Conservation (phyloP, 1,140 invertebrate species). For the Halyomorpha halys region DNA sequence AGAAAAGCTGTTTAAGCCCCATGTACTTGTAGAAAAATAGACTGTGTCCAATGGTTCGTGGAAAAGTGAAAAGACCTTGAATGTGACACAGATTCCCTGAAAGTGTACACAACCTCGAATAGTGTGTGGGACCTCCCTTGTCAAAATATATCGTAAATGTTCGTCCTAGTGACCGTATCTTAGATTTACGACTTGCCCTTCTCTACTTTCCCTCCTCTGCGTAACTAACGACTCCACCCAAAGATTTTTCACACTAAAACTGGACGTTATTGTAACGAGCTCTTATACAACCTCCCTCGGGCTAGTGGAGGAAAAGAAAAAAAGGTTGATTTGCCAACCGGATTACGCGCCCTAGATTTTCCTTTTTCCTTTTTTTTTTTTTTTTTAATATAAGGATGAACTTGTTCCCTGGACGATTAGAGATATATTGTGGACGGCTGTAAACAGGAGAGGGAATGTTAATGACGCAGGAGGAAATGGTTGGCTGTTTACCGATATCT, state of each 20-base stretch:
- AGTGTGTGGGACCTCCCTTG: too few relatives aligned
- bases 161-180: not conserved
- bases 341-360: not conserved
- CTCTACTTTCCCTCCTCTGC: too few relatives aligned
- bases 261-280: not conserved
- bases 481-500: not conserved
- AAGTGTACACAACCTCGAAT: not conserved
- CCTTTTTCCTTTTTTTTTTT: not conserved
- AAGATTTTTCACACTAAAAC: conserved; percentile 1
- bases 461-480: conserved; percentile 1
- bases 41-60: conserved; percentile 2
- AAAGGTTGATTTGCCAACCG: not conserved
- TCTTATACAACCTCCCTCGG: not conserved
- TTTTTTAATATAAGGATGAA: too few relatives aligned
- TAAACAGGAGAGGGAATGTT: not conserved
- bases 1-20: not conserved
- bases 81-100: not conserved
- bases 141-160: too few relatives aligned
- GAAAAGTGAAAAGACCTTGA: not conserved
- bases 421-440: not conserved
- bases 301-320: not conserved
- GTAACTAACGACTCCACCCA: not conserved
- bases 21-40: not conserved
- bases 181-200: too few relatives aligned
- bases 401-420: not conserved